A percentile compares a stretch with the other conserved stretches of the same genome.
phyloP scores from a whole-genome alignment of 2,797 vertebrate genomes.

The Denticeps clupeoides region DNA sequence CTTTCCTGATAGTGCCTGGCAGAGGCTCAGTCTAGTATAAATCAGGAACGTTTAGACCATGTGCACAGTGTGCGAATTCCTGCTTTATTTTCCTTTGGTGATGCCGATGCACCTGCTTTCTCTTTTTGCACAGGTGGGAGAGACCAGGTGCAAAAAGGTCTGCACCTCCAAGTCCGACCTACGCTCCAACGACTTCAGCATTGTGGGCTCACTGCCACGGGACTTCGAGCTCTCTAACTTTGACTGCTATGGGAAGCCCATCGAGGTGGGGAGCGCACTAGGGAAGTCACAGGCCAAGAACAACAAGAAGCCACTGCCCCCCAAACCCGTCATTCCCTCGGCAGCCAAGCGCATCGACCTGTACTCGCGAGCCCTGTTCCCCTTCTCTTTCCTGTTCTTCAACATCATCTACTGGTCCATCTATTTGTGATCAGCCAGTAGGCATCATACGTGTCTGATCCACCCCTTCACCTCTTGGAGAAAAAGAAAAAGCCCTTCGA shows the following conservation, averaged over 20 bases:
- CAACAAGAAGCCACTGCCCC: constrained; percentile 83
- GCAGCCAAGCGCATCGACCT: constrained; percentile 92
- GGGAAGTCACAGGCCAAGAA: constrained; percentile 84
- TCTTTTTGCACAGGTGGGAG: constrained; percentile 68
- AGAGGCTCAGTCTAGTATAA: no score
- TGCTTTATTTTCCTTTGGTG: no score
- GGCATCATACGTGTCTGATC: no score
- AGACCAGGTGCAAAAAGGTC: constrained; percentile 96
- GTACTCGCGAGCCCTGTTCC: constrained; percentile 90
- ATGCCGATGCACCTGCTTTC: not conserved
- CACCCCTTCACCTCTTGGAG: no score
- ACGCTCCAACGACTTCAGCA: constrained; percentile 96
- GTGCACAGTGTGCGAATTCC: no score
- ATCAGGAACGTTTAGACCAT: no score
- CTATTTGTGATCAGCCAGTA: constrained; percentile 96
- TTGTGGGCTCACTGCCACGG: constrained; percentile 92
- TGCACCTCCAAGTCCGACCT: constrained; percentile 97
- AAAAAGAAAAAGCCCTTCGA: not conserved
- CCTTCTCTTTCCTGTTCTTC: constrained; percentile 95
- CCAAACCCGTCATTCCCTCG: constrained; percentile 92
- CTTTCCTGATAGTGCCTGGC: no score
- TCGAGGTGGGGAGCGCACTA: constrained; percentile 62
- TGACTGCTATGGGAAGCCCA: constrained; percentile 96
- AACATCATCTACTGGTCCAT: constrained; percentile 97
- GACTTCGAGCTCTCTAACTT: constrained; percentile 98